Percentiles rank a stretch among this genome's conserved stretches.
Evolutionary conservation across 2,113 vertebrate species (phyloP).

Genomic region (Dolichallabes microphthalmus): DNA sequence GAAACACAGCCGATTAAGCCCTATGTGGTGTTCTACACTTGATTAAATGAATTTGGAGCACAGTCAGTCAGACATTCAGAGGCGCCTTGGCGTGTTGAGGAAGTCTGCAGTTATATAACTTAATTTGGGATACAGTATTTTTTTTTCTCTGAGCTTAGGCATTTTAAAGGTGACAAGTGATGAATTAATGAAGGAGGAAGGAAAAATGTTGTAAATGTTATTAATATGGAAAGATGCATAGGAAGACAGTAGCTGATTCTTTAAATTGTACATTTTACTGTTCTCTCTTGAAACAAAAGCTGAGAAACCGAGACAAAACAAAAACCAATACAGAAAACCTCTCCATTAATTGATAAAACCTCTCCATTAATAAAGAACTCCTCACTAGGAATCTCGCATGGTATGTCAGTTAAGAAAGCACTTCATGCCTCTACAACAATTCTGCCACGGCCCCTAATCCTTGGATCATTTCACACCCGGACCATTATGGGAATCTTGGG

Average conservation of each 20-base stretch:
- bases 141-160: background rate
- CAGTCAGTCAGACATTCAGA: background rate
- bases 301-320: background rate
- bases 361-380: background rate
- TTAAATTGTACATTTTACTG: background rate
- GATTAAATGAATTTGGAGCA: constrained; percentile 4
- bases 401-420: background rate
- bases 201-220: background rate
- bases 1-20: background rate
- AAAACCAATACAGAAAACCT: background rate
- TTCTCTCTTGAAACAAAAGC: background rate
- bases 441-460: background rate
- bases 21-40: background rate
- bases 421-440: background rate
- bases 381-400: background rate
- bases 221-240: background rate
- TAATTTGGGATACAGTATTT: background rate
- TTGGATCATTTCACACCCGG: background rate
- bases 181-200: background rate
- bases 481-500: background rate
- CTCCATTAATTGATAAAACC: background rate
- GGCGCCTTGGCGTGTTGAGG: background rate
- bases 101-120: background rate
- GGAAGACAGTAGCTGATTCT: background rate
- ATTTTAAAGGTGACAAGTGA: background rate